Evolutionary conservation across 2,888 invertebrate genomes (phyloP).

Genomic region (Drosophila nr. medialis): DNA sequence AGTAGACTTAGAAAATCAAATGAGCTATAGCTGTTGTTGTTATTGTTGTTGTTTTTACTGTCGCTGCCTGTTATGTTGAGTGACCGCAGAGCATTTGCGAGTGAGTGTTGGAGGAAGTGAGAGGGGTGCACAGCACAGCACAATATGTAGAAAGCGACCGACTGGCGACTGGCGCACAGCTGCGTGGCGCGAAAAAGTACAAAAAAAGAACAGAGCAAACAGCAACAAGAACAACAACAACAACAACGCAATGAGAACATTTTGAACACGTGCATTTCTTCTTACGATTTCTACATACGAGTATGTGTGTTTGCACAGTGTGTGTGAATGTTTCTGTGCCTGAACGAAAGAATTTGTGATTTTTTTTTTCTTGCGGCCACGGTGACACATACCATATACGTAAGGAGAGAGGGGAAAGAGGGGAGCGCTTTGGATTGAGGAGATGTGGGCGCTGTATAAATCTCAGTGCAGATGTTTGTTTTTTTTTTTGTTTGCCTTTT

Average conservation of each 20-base stretch:
- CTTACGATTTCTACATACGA: conserved; percentile 48
- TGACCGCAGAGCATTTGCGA: conserved; percentile 59
- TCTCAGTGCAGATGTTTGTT: conserved; percentile 66
- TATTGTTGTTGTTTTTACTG: conserved; percentile 46
- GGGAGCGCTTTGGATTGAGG: conserved; percentile 1
- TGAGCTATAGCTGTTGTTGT: conserved; percentile 30
- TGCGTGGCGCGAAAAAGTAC: conserved; percentile 72
- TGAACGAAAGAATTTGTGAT: conserved; percentile 68
- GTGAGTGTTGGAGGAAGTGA: conserved; percentile 10
- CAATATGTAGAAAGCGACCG: conserved; percentile 73
- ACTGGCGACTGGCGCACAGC: conserved; percentile 78
- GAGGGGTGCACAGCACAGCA: conserved; percentile 18
- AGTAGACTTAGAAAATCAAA: conserved; percentile 51
- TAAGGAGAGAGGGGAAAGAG: conserved; percentile 1
- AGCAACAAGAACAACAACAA: conserved; percentile 43
- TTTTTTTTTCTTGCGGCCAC: conserved; percentile 47
- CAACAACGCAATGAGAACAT: conserved; percentile 71
- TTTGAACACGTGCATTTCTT: conserved; percentile 78
- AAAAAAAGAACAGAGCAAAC: conserved; percentile 56
- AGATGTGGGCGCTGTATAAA: conserved; percentile 48
- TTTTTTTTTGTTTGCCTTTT: conserved; percentile 8
- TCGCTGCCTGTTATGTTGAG: conserved; percentile 63
- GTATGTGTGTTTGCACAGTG: conserved; percentile 11
- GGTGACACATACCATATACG: conserved; percentile 66
- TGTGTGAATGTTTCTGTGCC: conserved; percentile 36